A percentile compares a stretch with the other conserved stretches of the same genome.
Evolutionary conservation across 1,140 invertebrate genomes (phyloP).

Genomic region (Ericerus pela): DNA sequence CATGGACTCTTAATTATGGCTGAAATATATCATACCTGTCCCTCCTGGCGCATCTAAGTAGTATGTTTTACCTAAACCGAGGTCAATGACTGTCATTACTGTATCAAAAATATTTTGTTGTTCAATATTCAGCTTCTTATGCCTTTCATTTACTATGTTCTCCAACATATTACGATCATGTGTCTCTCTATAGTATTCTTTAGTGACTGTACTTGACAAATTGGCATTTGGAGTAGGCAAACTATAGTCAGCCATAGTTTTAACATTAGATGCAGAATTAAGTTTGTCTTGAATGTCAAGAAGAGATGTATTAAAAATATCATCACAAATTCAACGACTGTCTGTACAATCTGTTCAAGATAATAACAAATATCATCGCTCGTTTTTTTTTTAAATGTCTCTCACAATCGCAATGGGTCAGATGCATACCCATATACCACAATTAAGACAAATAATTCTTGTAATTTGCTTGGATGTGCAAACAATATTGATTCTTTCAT

Average conservation of each 20-base stretch:
- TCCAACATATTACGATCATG: background rate
- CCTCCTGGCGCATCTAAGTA: constrained; percentile 28
- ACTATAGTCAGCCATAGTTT: background rate
- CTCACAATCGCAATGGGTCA: constrained; percentile 15
- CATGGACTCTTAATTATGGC: too few species aligned
- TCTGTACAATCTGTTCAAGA: background rate
- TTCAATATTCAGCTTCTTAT: constrained; percentile 4
- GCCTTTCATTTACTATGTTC: background rate
- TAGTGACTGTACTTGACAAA: background rate
- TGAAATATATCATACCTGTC: constrained; percentile 24
- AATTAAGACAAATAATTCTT: constrained; percentile 18
- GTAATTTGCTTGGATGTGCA: constrained; percentile 10
- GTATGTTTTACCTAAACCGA: constrained; percentile 15
- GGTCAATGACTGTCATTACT: constrained; percentile 1
- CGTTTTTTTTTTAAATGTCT: constrained; percentile 16
- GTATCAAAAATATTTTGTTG: constrained; percentile 1
- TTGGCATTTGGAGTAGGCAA: background rate
- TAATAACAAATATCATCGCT: constrained; percentile 15
- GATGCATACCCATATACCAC: constrained; percentile 17
- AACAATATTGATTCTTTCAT: constrained; percentile 15
- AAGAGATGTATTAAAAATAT: background rate
- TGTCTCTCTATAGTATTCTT: background rate
- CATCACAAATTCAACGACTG: too few species aligned
- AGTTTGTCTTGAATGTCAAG: constrained; percentile 12
- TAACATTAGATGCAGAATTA: constrained; percentile 3